Conservation (phyloP, 2,888 invertebrate genomes). For the Lomographa bimaculata region DNA sequence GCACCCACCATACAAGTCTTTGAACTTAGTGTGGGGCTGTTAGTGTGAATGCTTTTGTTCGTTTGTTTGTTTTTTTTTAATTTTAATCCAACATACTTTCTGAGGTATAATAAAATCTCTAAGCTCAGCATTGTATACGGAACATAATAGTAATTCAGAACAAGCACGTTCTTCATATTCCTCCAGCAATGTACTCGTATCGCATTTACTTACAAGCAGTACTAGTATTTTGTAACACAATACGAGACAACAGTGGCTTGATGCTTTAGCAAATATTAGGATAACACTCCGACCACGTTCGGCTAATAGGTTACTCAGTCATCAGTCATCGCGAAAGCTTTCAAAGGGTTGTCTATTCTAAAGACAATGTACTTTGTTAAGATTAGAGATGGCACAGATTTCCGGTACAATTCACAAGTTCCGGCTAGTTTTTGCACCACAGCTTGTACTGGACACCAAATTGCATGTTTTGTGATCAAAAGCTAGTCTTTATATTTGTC, state of each 20-base stretch:
- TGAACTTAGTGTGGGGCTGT: no score
- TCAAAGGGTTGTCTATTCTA: conserved; percentile 41
- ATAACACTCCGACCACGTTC: conserved; percentile 36
- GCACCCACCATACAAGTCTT: no score
- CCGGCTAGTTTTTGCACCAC: background rate
- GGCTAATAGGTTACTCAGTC: conserved; percentile 56
- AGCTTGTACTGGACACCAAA: no score
- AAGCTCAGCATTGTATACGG: no score
- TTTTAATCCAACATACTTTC: no score
- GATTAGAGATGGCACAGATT: conserved; percentile 19
- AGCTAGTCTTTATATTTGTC: background rate
- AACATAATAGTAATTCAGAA: no score
- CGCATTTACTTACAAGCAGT: background rate
- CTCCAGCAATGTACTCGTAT: no score
- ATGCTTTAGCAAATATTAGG: conserved; percentile 45
- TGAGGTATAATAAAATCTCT: no score
- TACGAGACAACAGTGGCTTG: conserved; percentile 26
- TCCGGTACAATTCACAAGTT: background rate
- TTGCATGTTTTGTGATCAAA: background rate
- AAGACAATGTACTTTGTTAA: conserved; percentile 10
- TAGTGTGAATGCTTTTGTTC: no score
- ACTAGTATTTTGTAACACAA: conserved; percentile 28
- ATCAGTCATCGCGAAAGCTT: conserved; percentile 57
- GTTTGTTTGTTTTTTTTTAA: no score
- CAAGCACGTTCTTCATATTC: no score